Evolutionary conservation across 2,113 vertebrate species (phyloP).

Genomic region (Eublepharis macularius): DNA sequence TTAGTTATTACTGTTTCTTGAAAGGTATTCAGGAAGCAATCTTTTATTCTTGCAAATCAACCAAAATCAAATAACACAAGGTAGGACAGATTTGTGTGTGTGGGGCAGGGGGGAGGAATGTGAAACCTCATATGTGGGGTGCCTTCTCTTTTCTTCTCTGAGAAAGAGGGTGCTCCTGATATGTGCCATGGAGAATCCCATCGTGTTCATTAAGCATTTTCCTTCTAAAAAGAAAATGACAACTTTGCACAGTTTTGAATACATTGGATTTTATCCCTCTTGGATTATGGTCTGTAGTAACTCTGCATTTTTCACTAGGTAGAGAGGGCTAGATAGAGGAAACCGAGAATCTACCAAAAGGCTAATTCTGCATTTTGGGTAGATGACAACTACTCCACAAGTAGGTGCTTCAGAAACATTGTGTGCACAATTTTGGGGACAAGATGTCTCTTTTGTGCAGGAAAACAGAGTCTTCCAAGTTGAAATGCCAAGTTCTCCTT

Average conservation of each 20-base stretch:
- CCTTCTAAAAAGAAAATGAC: background rate
- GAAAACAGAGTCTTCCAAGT: background rate
- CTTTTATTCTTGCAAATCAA: background rate
- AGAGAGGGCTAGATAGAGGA: background rate
- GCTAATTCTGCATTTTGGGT: background rate
- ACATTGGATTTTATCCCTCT: background rate
- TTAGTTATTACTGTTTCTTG: background rate
- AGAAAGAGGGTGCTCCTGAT: background rate
- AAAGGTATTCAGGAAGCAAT: background rate
- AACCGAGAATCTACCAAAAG: background rate
- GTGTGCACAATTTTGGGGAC: background rate
- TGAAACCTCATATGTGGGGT: background rate
- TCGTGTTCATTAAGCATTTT: background rate
- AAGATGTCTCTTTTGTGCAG: background rate
- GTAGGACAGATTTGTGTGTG: background rate
- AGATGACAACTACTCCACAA: background rate
- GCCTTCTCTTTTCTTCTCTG: background rate
- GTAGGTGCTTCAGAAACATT: background rate
- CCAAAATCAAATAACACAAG: background rate
- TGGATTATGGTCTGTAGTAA: no score
- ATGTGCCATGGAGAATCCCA: background rate
- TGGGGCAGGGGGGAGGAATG: no score
- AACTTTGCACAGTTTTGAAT: background rate
- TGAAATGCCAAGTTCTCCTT: background rate
- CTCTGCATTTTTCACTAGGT: background rate